phyloP scores from a whole-genome alignment of 2,797 vertebrate genomes.

The Syndactyla subalaris region DNA sequence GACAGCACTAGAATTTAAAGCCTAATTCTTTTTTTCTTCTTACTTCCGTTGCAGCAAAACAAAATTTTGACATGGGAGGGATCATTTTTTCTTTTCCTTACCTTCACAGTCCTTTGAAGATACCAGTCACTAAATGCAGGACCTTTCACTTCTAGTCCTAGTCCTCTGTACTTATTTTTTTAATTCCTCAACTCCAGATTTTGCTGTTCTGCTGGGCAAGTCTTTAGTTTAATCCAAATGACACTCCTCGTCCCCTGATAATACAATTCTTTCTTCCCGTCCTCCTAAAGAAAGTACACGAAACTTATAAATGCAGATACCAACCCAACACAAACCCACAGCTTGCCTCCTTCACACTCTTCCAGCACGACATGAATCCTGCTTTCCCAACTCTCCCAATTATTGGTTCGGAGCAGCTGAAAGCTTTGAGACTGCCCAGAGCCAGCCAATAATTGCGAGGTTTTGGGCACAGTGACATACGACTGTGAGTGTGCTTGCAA shows the following conservation, averaged over 20 bases:
- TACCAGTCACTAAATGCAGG: conserved; percentile 33
- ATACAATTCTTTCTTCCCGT: conserved; percentile 23
- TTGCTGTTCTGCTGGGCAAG: conserved; percentile 52
- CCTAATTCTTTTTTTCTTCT: neutral
- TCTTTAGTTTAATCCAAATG: conserved; percentile 59
- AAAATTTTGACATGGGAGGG: neutral
- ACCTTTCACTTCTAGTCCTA: conserved; percentile 36
- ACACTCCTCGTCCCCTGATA: conserved; percentile 47
- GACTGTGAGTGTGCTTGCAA: conserved; percentile 18
- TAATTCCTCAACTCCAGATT: conserved; percentile 42
- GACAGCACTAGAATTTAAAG: neutral
- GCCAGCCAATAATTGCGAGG: conserved; percentile 31
- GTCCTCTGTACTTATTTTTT: conserved; percentile 47
- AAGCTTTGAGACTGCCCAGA: conserved; percentile 32
- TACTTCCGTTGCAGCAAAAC: neutral
- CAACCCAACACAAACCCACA: conserved; percentile 46
- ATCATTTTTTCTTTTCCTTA: conserved; percentile 15
- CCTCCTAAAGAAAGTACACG: conserved; percentile 56
- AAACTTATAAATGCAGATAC: conserved; percentile 42
- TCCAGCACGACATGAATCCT: neutral
- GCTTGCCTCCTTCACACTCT: conserved; percentile 27
- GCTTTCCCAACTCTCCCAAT: conserved; percentile 32
- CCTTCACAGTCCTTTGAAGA: conserved; percentile 32
- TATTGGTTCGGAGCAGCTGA: conserved; percentile 41
- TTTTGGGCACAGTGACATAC: conserved; percentile 25